Conservation (phyloP, 2,797 vertebrate species). For the Takifugu ocellatus region DNA sequence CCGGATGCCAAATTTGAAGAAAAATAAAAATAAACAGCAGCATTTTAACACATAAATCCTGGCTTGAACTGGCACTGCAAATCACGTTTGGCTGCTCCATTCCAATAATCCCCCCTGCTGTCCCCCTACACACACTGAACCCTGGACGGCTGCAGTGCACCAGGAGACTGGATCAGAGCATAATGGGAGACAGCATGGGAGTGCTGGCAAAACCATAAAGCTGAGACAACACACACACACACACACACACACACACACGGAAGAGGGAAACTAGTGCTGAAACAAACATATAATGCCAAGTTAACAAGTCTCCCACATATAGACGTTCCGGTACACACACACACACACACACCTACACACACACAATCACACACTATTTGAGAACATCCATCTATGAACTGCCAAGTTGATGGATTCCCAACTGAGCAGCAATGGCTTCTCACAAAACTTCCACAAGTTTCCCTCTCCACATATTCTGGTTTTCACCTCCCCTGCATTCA, state of each 20-base stretch:
- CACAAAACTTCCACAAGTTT: too few relatives aligned
- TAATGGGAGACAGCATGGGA: constrained; percentile 63
- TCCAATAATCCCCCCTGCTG: constrained; percentile 62
- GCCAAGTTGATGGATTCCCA: neutral
- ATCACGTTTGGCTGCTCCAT: constrained; percentile 50
- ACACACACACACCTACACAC: neutral
- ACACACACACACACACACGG: constrained; percentile 11
- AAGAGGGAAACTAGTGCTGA: constrained; percentile 25
- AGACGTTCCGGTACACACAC: constrained; percentile 8
- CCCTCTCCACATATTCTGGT: too few relatives aligned
- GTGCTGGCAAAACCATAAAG: constrained; percentile 57
- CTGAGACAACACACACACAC: constrained; percentile 21
- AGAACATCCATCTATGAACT: neutral
- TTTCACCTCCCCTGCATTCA: too few relatives aligned
- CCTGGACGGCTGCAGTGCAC: constrained; percentile 57
- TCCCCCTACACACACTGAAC: constrained; percentile 41
- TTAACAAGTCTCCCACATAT: constrained; percentile 34
- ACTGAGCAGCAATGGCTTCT: neutral
- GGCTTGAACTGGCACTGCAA: constrained; percentile 17
- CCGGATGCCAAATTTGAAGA: constrained; percentile 27
- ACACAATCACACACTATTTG: neutral
- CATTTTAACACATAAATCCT: constrained; percentile 47
- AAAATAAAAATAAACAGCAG: constrained; percentile 17
- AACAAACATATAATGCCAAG: constrained; percentile 37
- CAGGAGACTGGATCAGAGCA: constrained; percentile 67